Evolutionary conservation across 2,797 vertebrate genomes (phyloP).

Genomic region (Acomys russatus): DNA sequence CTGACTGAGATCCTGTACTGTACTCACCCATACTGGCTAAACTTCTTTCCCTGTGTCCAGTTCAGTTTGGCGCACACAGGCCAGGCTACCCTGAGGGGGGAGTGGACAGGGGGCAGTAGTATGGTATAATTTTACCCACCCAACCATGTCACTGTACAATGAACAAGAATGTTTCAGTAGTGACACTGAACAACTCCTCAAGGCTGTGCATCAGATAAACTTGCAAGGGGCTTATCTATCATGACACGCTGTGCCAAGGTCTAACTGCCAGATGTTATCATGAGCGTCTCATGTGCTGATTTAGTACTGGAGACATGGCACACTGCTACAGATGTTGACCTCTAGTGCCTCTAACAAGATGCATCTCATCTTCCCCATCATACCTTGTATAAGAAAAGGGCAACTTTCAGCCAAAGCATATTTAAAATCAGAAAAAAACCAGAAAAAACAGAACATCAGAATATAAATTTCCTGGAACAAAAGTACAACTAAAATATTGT

Average conservation of each 20-base stretch:
- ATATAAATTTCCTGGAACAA: constrained; percentile 47
- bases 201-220: neutral
- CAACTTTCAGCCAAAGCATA: constrained; percentile 22
- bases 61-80: too few relatives aligned
- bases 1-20: too few relatives aligned
- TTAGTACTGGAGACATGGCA: neutral
- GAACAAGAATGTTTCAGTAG: constrained; percentile 48
- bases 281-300: constrained; percentile 30
- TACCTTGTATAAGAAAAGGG: constrained; percentile 34
- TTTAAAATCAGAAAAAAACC: constrained; percentile 50
- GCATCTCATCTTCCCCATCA: neutral
- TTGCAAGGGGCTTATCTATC: neutral
- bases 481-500: constrained; percentile 6
- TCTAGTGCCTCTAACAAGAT: neutral
- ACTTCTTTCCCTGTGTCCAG: too few relatives aligned
- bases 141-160: constrained; percentile 50
- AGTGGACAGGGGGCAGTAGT: neutral
- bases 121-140: neutral
- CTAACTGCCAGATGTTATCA: neutral
- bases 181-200: constrained; percentile 20
- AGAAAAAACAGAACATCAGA: neutral
- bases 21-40: too few relatives aligned
- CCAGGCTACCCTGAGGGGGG: too few relatives aligned
- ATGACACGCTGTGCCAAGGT: constrained; percentile 9
- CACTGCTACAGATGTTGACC: neutral